Evolutionary conservation across 2,113 vertebrate genomes (phyloP).

Genomic region (Artemisiospiza belli): DNA sequence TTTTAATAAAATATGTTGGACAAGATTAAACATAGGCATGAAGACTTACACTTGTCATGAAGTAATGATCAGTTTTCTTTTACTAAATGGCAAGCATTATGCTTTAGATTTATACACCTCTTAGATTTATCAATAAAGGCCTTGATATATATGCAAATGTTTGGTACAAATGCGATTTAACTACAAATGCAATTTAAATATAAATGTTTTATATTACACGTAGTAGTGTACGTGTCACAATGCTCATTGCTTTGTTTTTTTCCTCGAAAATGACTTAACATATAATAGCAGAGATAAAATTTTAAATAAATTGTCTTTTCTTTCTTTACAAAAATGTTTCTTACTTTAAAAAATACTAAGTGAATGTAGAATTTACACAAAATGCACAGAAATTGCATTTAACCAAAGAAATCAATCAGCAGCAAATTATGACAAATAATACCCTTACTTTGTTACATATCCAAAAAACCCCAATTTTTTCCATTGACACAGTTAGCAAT

Average conservation of each 20-base stretch:
- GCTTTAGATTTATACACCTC: not conserved
- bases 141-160: not conserved
- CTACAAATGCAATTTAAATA: not conserved
- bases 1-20: not conserved
- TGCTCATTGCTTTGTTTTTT: not conserved
- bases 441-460: not conserved
- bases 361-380: not conserved
- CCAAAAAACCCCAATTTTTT: accelerated
- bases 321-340: not conserved
- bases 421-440: not conserved
- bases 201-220: not conserved
- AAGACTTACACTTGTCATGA: not conserved
- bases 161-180: not conserved
- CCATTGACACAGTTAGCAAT: not conserved
- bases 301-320: not conserved
- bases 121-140: not conserved
- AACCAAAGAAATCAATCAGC: not conserved
- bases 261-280: not conserved
- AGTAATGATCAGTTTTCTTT: not conserved
- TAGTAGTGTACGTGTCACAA: not conserved
- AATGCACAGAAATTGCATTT: not conserved
- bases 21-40: not conserved
- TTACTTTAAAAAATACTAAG: not conserved
- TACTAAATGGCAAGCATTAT: not conserved
- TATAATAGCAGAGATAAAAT: not conserved